Base-by-base conservation (phyloP, 2,113 vertebrate species). In the Oreotrochilus melanogaster region DNA sequence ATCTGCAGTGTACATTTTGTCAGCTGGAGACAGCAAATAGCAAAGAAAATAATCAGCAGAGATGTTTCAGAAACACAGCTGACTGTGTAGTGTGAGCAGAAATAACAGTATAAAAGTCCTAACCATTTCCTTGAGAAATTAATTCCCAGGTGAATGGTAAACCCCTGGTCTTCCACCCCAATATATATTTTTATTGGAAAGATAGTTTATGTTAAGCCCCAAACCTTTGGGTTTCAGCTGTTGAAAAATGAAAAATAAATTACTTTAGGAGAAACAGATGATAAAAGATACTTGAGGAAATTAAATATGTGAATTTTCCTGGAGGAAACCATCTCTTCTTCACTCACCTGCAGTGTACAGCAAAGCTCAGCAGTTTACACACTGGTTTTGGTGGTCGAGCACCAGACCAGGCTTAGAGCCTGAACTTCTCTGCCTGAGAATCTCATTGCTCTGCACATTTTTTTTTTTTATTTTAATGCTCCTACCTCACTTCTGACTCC, bases 191-290 rank as follows among this genome's bases (percentile, higher is more conserved):
- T 91, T 60, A 22, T 83, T 93, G 75, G 42, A 92, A 76, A 24
- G 35, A 65, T 31, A 35, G 22, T 31, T 91, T 80, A 10, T 54
- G 48, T 67, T 81, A 89, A 91, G 65, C 51, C 43, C 24, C 3
- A 84, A 91, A 86, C 47, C 43, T 84, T 56, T 54, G 72, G 45
- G 75, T 81, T 80, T 95, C 35, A 86, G 33, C 64, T 78, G 62
- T 72, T 82, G 64, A 80, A 86, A 95, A 66, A 43, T 58, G 54
- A 89, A 92, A 91, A 87, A 86, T 45, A 61, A 86, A 74, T 86
- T 35, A 10, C 23, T 48, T 3, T 25, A 1, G 9, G 21, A 80
- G 85, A n/a, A 67, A 54, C 78, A 61, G 12, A 39, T 11, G 11
- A 39, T 11, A 2, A 17, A 45, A 67, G 37, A 64, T 43, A 30